These are phyloP conservation scores for Pterostichus madidus DNA, from an alignment of 2,888 invertebrate genomes.

Conservation along the genomic window DNA sequence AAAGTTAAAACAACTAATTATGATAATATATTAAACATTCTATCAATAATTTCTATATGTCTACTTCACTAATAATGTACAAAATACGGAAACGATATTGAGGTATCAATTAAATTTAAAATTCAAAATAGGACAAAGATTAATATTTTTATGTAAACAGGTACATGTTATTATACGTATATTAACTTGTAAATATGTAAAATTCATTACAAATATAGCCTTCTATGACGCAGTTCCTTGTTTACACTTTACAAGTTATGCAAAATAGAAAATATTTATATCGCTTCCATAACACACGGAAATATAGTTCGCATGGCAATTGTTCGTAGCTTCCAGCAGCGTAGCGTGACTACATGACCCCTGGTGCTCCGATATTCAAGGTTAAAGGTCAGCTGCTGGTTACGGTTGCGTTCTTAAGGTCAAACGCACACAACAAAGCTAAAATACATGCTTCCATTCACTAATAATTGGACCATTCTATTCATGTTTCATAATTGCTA, in stretches of 20 bases:
- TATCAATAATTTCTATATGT: not conserved
- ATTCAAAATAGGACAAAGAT: no score
- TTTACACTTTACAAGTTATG: constrained; percentile 3
- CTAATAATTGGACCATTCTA: no score
- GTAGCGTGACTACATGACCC: not conserved
- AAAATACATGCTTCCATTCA: no score
- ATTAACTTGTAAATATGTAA: no score
- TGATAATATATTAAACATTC: not conserved
- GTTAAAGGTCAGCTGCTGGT: not conserved
- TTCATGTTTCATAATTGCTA: no score
- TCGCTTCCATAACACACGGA: constrained; percentile 1
- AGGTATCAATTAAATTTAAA: no score
- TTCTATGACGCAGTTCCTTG: not conserved
- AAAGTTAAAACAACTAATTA: not conserved
- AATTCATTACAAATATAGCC: not conserved
- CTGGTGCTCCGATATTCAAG: not conserved
- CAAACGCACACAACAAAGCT: no score
- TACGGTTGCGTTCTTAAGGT: no score
- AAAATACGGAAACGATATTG: no score
- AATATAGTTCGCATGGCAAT: not conserved
- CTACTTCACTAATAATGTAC: no score
- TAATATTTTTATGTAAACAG: no score
- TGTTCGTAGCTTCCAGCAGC: not conserved
- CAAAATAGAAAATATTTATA: constrained; percentile 5
- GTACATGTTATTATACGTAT: no score